Evolutionary conservation across 2,113 vertebrate genomes (phyloP).

Genomic region (Pachypanchax playfairii): DNA sequence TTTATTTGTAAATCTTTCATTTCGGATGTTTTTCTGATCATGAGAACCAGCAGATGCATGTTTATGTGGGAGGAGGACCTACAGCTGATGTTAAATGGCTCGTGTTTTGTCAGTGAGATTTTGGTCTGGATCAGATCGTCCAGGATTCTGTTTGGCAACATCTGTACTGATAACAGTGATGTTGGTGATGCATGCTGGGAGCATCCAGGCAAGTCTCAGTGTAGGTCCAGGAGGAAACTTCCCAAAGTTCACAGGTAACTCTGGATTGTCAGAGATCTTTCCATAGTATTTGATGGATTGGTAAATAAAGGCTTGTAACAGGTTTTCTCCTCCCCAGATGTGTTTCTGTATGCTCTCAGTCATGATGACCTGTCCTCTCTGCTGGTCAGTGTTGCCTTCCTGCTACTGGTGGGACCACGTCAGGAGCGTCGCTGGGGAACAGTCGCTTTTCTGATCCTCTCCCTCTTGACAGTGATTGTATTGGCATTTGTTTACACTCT

Average conservation of each 20-base stretch:
- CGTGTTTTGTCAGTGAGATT: slow-evolving; percentile 58
- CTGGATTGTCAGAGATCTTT: background rate
- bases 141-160: slow-evolving; percentile 77
- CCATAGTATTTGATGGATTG: background rate
- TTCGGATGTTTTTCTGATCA: background rate
- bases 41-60: background rate
- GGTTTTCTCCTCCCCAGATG: slow-evolving; percentile 63
- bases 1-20: background rate
- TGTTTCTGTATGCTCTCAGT: slow-evolving; percentile 83
- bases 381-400: slow-evolving; percentile 76
- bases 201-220: slow-evolving; percentile 72
- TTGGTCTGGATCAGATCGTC: slow-evolving; percentile 65
- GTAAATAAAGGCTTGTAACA: background rate
- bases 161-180: slow-evolving; percentile 39
- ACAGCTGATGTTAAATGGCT: slow-evolving; percentile 10
- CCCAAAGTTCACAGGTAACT: slow-evolving; percentile 75
- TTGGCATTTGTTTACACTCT: slow-evolving; percentile 81
- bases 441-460: slow-evolving; percentile 77
- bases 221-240: slow-evolving; percentile 76
- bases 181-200: slow-evolving; percentile 61
- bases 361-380: slow-evolving; percentile 79
- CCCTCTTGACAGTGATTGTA: slow-evolving; percentile 70
- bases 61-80: slow-evolving; percentile 3
- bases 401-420: slow-evolving; percentile 76
- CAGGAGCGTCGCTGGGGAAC: slow-evolving; percentile 86